Evolutionary conservation across 2,888 invertebrate genomes (phyloP).

Genomic region (Notocelia uddmanniana): DNA sequence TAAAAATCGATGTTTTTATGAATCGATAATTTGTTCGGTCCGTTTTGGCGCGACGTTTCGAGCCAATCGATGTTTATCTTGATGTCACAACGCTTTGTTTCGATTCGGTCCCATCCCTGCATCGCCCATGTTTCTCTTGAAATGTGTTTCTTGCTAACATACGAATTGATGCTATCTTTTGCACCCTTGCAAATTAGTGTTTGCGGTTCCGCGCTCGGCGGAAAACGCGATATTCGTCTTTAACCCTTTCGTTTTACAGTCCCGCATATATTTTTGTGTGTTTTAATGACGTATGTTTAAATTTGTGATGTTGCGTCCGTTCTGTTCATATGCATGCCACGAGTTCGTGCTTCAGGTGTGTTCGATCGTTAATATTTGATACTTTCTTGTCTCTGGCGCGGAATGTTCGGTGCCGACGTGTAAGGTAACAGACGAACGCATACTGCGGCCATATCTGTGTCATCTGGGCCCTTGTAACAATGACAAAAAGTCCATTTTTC

Average conservation of each 20-base stretch:
- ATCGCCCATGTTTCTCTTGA: constrained; percentile 82
- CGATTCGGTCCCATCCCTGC: constrained; percentile 74
- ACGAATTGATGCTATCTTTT: constrained; percentile 78
- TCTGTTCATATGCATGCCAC: constrained; percentile 80
- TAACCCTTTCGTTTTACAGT: constrained; percentile 51
- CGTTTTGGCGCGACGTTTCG: constrained; percentile 83
- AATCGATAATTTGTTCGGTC: constrained; percentile 85
- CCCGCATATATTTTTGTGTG: constrained; percentile 41
- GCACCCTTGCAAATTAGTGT: constrained; percentile 67
- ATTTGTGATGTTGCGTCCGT: constrained; percentile 64
- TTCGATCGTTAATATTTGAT: constrained; percentile 83
- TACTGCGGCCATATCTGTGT: constrained; percentile 4
- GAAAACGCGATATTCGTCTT: constrained; percentile 58
- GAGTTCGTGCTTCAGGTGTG: constrained; percentile 80
- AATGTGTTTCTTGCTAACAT: constrained; percentile 85
- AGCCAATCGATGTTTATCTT: constrained; percentile 81
- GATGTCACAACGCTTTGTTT: constrained; percentile 85
- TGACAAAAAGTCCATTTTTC: constrained; percentile 29
- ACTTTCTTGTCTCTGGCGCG: constrained; percentile 77
- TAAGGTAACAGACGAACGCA: constrained; percentile 33
- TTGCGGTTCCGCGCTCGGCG: constrained; percentile 51
- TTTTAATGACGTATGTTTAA: constrained; percentile 47
- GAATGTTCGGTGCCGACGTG: constrained; percentile 47
- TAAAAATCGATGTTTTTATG: constrained; percentile 85
- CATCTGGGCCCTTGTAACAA: constrained; percentile 8